Evolutionary conservation across 2,113 vertebrate genomes (phyloP).

Genomic region (Hyla sarda): DNA sequence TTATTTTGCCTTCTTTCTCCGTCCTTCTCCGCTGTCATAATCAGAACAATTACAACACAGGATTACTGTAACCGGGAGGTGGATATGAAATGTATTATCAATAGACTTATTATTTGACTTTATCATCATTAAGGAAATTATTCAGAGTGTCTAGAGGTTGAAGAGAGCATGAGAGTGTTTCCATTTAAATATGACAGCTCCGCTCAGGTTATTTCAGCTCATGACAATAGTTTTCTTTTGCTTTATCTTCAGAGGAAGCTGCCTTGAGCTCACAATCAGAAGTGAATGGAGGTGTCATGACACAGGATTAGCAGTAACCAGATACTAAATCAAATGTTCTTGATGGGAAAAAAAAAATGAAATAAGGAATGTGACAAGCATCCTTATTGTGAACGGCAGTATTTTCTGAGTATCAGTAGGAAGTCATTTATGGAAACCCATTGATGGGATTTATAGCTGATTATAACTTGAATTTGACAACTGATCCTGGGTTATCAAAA

Average conservation of each 20-base stretch:
- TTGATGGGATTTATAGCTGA: conserved; percentile 50
- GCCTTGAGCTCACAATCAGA: conserved; percentile 95
- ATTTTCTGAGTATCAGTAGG: conserved; percentile 68
- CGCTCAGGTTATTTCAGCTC: conserved; percentile 79
- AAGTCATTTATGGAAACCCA: conserved; percentile 64
- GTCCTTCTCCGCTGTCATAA: conserved; percentile 68
- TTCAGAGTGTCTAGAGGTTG: conserved; percentile 74
- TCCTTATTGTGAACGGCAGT: conserved; percentile 79
- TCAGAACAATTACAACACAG: conserved; percentile 74
- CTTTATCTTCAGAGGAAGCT: conserved; percentile 97
- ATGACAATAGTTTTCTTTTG: conserved; percentile 97
- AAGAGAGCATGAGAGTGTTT: conserved; percentile 79
- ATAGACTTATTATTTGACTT: conserved; percentile 74
- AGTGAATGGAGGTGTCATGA: conserved; percentile 98
- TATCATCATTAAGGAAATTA: conserved; percentile 75
- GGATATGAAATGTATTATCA: conserved; percentile 67
- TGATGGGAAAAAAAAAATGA: conserved; percentile 82
- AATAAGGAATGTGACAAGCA: conserved; percentile 87
- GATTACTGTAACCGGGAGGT: conserved; percentile 69
- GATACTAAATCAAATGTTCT: conserved; percentile 97
- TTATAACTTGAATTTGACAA: conserved; percentile 43
- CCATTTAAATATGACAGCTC: conserved; percentile 82
- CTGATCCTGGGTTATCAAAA: conserved; percentile 33
- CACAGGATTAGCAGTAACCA: conserved; percentile 94
- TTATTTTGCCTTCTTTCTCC: conserved; percentile 31